Percentiles rank a stretch among this genome's conserved stretches.
Evolutionary conservation across 2,113 vertebrate genomes (phyloP).

Genomic region (Phaethornis superciliosus): DNA sequence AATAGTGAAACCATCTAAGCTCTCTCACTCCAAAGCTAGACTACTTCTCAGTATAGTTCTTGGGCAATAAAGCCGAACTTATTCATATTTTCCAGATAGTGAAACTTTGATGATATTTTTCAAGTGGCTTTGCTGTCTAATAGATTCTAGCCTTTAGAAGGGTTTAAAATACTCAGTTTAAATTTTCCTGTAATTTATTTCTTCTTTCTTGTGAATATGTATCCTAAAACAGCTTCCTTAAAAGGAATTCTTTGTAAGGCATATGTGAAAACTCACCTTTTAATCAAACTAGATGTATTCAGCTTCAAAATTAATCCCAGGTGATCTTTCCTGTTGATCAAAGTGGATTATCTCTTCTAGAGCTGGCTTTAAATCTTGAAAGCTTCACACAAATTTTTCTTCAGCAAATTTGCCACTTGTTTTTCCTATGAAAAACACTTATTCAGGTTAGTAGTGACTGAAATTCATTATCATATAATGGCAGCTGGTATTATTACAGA

Average conservation of each 20-base stretch:
- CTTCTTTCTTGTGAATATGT: background rate
- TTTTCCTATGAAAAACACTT: background rate
- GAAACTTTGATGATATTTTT: background rate
- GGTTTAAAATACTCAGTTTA: background rate
- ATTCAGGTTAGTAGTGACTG: slow-evolving; percentile 19
- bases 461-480: slow-evolving; percentile 55
- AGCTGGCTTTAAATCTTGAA: background rate
- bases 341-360: background rate
- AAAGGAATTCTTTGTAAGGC: background rate
- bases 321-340: background rate
- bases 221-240: background rate
- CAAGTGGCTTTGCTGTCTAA: background rate
- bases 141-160: background rate
- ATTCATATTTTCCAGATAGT: background rate
- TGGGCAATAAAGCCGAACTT: background rate
- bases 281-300: background rate
- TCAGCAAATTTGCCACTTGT: background rate
- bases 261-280: background rate
- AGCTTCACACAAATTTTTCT: background rate
- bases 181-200: background rate
- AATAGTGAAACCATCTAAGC: background rate
- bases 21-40: background rate
- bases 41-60: background rate
- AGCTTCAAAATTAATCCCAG: background rate
- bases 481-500: slow-evolving; percentile 44